A percentile compares a stretch with the other conserved stretches of the same genome.
These are phyloP conservation scores for Octonoba sinensis DNA, from an alignment of 2,888 invertebrate species.

Conservation along the genomic window DNA sequence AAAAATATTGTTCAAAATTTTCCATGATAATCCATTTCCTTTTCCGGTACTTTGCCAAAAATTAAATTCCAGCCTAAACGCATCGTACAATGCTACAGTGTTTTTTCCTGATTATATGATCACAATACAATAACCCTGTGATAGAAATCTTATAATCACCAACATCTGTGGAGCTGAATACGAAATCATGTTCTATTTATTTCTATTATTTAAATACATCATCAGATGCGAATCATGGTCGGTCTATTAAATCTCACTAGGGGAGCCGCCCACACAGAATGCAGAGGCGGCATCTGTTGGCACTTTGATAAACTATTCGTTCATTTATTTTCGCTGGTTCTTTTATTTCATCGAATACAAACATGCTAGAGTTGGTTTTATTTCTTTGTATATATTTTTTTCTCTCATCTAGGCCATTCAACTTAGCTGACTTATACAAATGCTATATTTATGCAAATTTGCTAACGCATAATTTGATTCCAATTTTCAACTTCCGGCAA, in stretches of 20 bases:
- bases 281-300: conserved; percentile 55
- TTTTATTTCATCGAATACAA: conserved; percentile 22
- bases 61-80: too few species aligned
- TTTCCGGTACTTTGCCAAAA: too few species aligned
- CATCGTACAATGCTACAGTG: too few species aligned
- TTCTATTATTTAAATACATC: conserved; percentile 41
- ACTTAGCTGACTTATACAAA: neutral
- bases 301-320: conserved; percentile 51
- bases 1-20: too few species aligned
- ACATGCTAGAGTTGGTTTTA: conserved; percentile 31
- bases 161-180: too few species aligned
- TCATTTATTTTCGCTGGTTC: conserved; percentile 38
- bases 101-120: too few species aligned
- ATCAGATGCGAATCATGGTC: conserved; percentile 14
- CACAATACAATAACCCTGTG: too few species aligned
- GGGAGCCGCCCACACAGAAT: conserved; percentile 27
- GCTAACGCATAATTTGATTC: too few species aligned
- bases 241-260: conserved; percentile 42
- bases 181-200: conserved; percentile 13
- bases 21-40: too few species aligned
- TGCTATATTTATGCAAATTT: too few species aligned
- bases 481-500: too few species aligned
- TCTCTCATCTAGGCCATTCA: conserved; percentile 33
- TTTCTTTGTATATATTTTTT: conserved; percentile 4
- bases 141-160: too few species aligned